These are phyloP conservation scores for Carterocephalus palaemon DNA, from an alignment of 2,888 invertebrate genomes.

Conservation along the genomic window DNA sequence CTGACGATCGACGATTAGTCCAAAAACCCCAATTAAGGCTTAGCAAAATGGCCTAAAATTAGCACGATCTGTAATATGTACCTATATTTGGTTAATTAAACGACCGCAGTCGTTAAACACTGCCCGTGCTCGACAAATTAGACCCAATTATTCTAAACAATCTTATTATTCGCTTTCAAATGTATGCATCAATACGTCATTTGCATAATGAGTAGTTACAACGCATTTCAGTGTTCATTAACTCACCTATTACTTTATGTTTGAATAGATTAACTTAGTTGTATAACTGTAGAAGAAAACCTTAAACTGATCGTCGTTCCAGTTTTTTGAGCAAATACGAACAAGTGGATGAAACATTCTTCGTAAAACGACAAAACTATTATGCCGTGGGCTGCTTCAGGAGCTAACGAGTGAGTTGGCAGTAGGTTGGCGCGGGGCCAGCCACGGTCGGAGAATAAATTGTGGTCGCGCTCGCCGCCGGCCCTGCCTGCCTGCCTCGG, in stretches of 20 bases:
- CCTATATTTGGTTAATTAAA: constrained; percentile 51
- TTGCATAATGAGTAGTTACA: too few relatives aligned
- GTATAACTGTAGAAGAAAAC: background rate
- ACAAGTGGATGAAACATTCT: constrained; percentile 58
- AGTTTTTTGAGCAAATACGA: constrained; percentile 47
- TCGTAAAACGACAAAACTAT: constrained; percentile 59
- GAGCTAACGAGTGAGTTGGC: constrained; percentile 61
- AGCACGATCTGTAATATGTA: constrained; percentile 46
- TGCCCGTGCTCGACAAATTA: constrained; percentile 48
- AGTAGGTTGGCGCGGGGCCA: constrained; percentile 56
- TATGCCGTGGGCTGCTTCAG: constrained; percentile 55
- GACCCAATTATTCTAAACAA: constrained; percentile 44
- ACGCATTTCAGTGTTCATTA: too few relatives aligned
- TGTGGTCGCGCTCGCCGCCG: constrained; percentile 43
- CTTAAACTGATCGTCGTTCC: constrained; percentile 21
- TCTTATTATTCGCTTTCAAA: constrained; percentile 39
- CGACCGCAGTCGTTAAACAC: constrained; percentile 33
- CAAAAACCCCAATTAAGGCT: constrained; percentile 60
- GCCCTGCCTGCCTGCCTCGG: constrained; percentile 32
- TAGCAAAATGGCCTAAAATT: constrained; percentile 51
- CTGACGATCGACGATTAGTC: constrained; percentile 63
- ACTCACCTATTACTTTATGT: too few relatives aligned
- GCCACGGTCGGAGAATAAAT: constrained; percentile 50
- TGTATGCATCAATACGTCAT: too few relatives aligned
- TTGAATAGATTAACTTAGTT: too few relatives aligned